These are phyloP conservation scores for Lamprologus tigripictilis DNA, from an alignment of 2,113 vertebrate species.

Conservation along the genomic window DNA sequence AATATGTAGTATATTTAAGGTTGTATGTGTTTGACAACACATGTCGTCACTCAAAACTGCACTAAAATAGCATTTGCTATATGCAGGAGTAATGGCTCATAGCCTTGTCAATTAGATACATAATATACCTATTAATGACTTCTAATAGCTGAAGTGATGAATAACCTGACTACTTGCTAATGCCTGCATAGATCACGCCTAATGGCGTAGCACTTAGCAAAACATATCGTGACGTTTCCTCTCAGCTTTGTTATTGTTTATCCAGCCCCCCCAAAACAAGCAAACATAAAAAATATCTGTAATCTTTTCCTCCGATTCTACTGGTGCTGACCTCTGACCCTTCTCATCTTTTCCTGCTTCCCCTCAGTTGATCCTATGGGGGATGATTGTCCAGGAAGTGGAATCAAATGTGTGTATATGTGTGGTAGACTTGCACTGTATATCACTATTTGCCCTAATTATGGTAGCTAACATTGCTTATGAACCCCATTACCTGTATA, in stretches of 20 bases:
- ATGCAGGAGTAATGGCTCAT: neutral
- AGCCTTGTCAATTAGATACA: constrained; percentile 7
- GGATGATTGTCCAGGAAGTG: constrained; percentile 94
- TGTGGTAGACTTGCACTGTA: constrained; percentile 58
- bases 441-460: constrained; percentile 50
- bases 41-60: neutral
- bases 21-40: neutral
- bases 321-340: constrained; percentile 71
- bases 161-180: constrained; percentile 10
- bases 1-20: neutral
- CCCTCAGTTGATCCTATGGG: constrained; percentile 91
- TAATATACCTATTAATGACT: constrained; percentile 21
- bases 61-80: neutral
- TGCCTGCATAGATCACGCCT: neutral
- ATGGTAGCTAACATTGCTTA: constrained; percentile 59
- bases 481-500: constrained; percentile 6
- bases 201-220: constrained; percentile 12
- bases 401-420: constrained; percentile 99
- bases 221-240: constrained; percentile 1
- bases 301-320: constrained; percentile 41
- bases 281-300: constrained; percentile 6
- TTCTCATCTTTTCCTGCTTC: constrained; percentile 87
- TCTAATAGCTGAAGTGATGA: constrained; percentile 25
- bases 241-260: constrained; percentile 15
- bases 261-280: neutral